A percentile compares a stretch with the other conserved stretches of the same genome.
These are phyloP conservation scores for Strix aluco DNA, from an alignment of 2,113 vertebrate species.

Conservation along the genomic window DNA sequence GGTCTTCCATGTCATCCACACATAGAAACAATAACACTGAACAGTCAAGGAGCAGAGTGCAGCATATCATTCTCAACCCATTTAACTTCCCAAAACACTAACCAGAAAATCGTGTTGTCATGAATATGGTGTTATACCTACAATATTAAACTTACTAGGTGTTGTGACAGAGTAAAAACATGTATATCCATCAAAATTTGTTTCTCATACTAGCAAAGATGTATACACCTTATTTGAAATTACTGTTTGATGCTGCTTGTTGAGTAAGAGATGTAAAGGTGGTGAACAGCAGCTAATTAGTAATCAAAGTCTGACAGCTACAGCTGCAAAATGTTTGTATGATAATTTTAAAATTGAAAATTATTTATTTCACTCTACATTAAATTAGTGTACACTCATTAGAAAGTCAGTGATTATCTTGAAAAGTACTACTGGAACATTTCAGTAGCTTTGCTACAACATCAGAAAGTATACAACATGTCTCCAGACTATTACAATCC, in stretches of 20 bases:
- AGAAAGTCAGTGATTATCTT: constrained; percentile 46
- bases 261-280: constrained; percentile 40
- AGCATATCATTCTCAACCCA: not conserved
- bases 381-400: constrained; percentile 58
- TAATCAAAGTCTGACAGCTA: constrained; percentile 63
- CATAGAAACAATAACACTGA: not conserved
- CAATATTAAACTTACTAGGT: not conserved
- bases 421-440: constrained; percentile 13
- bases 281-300: constrained; percentile 57
- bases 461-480: not conserved
- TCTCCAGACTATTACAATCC: not conserved
- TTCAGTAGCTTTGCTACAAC: not conserved
- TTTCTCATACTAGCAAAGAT: not conserved
- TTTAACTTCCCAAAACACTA: not conserved
- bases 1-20: not conserved
- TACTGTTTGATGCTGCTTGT: constrained; percentile 28
- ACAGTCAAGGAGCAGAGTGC: not conserved
- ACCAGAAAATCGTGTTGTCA: rapidly evolving
- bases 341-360: constrained; percentile 68
- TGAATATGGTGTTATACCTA: not conserved
- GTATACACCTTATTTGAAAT: constrained; percentile 10
- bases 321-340: constrained; percentile 68
- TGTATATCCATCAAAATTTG: not conserved
- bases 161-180: not conserved
- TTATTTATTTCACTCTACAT: constrained; percentile 58